Evolutionary conservation across 2,797 vertebrate genomes (phyloP), one percentile per base, ranked within the genome.

Genomic region (Liparis tanakae): DNA sequence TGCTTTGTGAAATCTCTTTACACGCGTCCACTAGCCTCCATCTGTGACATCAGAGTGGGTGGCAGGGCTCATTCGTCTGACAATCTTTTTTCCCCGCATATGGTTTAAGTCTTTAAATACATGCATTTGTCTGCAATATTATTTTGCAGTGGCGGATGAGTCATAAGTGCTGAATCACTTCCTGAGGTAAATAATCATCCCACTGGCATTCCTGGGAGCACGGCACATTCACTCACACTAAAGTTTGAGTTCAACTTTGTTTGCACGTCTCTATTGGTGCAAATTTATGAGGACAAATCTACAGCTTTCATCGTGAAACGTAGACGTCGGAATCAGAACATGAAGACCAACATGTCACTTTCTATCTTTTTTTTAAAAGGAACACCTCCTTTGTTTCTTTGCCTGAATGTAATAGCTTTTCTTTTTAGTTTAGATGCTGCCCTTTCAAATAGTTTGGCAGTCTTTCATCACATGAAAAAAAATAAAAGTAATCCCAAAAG

Each of bases 151-250:
- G 55, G 46, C 20, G 7, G 46, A 58, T 51, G 36, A 44, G 10
- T 58, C 54, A 70, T 46, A 53, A 37, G 33, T 25, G 30, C 41
- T 67, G 75, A 67, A 43, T 67, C 44, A 39, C 53, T 58, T 54
- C 37, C 7, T 25, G 7, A 25, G 54, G 18, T 34, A 34, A 58
- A n/a, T 13, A 25, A 48, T 65, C 9, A 15, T 51, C 12, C 25
- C n/a, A 25, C 20, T 55, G 18, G 15, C 25, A n/a, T 9, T 41
- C 50, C 18, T 34, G 30, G 43, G 61, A 14, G 15, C 10, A 51
- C 34, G n/a, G 10, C 12, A 62, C 34, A 6, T 36, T 25, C 7
- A 30, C 20, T 36, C 14, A 13, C 13, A 51, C 48, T 54, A 34
- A 44, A 36, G 37, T 44, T 33, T n/a, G 5, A 37, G 10, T 36